Evolutionary conservation across 2,113 vertebrate species (phyloP).

Genomic region (Guaruba guarouba): DNA sequence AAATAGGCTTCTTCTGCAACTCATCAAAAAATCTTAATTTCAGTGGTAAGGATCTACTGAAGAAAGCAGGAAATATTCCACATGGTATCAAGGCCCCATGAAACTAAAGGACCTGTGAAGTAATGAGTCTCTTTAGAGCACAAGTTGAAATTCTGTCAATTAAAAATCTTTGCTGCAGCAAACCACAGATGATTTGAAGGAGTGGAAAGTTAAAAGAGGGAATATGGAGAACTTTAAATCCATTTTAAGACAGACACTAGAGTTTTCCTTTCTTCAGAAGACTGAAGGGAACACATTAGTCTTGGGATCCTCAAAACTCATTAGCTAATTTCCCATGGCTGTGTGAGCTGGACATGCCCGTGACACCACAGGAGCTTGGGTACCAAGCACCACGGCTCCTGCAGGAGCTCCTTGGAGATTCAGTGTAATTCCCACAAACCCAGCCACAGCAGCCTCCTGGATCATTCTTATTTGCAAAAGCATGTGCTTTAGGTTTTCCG

Average conservation of each 20-base stretch:
- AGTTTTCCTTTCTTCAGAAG: neutral
- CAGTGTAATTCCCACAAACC: neutral
- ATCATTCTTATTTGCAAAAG: neutral
- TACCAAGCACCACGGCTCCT: neutral
- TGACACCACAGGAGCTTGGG: neutral
- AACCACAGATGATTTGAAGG: constrained; percentile 37
- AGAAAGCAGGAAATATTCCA: constrained; percentile 26
- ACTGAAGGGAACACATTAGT: neutral
- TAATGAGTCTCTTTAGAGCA: constrained; percentile 57
- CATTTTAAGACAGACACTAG: neutral
- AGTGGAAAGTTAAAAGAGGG: neutral
- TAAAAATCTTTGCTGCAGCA: constrained; percentile 46
- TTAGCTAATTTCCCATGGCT: neutral
- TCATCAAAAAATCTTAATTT: constrained; percentile 16
- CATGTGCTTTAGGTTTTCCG: neutral
- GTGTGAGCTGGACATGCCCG: rapidly evolving
- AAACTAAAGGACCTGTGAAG: constrained; percentile 16
- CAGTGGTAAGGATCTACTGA: constrained; percentile 3
- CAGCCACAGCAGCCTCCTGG: neutral
- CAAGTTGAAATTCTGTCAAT: constrained; percentile 27
- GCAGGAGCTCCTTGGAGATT: neutral
- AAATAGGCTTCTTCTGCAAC: neutral
- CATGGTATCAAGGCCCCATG: neutral
- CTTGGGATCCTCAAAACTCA: neutral
- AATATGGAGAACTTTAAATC: neutral